phyloP scores from a whole-genome alignment of 2,797 vertebrate genomes.

The Synanceia verrucosa region DNA sequence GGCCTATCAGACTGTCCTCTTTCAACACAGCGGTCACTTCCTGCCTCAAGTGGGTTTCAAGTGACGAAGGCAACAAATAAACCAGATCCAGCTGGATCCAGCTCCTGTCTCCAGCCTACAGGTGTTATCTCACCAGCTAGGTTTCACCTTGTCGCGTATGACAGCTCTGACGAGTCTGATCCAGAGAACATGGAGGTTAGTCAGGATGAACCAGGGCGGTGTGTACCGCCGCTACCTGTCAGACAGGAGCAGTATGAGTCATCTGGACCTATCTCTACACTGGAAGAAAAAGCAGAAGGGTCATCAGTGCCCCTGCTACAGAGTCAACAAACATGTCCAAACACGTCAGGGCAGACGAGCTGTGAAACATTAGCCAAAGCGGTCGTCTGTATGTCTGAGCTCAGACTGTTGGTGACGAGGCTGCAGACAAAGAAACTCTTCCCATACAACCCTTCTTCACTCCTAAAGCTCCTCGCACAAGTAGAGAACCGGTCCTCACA shows the following conservation, averaged over 20 bases:
- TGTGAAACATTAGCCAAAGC: slow-evolving; percentile 58
- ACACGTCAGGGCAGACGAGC: background rate
- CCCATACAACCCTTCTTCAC: slow-evolving; percentile 91
- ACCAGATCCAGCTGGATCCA: background rate
- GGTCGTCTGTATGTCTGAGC: slow-evolving; percentile 81
- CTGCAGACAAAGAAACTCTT: slow-evolving; percentile 89
- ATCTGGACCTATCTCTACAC: background rate
- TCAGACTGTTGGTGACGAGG: slow-evolving; percentile 83
- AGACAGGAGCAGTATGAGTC: background rate
- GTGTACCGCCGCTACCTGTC: background rate
- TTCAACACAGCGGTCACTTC: background rate
- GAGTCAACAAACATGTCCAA: background rate
- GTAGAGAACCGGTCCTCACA: slow-evolving; percentile 51
- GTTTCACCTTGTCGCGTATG: slow-evolving; percentile 87
- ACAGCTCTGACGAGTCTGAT: slow-evolving; percentile 89
- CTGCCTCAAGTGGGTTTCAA: background rate
- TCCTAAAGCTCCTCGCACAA: slow-evolving; percentile 87
- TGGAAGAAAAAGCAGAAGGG: background rate
- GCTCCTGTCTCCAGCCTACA: background rate
- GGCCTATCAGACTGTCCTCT: slow-evolving; percentile 2
- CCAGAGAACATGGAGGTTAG: slow-evolving; percentile 67
- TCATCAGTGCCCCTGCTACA: background rate
- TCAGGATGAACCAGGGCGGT: background rate
- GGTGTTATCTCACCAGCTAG: background rate
- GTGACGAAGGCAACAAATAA: background rate